Conservation (phyloP, 1,140 invertebrate species). For the Plectrocnemia conspersa region DNA sequence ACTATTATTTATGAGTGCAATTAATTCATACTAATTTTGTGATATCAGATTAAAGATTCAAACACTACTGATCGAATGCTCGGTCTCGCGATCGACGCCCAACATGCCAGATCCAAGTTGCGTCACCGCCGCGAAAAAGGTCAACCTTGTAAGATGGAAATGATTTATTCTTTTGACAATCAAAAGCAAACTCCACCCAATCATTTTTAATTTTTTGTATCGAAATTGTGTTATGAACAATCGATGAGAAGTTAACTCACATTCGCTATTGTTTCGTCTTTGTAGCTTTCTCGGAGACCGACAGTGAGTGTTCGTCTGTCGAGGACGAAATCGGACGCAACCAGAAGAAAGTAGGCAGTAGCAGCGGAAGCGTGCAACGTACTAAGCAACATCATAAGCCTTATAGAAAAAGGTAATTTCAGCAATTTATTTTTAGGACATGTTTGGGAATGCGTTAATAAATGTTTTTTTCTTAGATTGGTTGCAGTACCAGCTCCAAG, state of each 20-base stretch:
- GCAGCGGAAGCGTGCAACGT: conserved; percentile 56
- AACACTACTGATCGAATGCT: conserved; percentile 28
- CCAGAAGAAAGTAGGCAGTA: conserved; percentile 60
- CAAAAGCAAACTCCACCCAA: no score
- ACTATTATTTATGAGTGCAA: no score
- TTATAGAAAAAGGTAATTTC: conserved; percentile 32
- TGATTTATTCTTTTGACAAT: conserved; percentile 1
- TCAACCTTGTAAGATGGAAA: conserved; percentile 53
- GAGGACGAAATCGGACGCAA: conserved; percentile 62
- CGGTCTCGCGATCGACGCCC: conserved; percentile 59
- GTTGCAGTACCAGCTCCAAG: conserved; percentile 77
- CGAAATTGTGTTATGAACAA: no score
- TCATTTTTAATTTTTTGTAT: no score
- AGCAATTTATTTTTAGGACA: background rate
- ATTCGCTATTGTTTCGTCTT: conserved; percentile 24
- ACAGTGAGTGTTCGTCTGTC: conserved; percentile 79
- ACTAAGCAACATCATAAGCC: conserved; percentile 35
- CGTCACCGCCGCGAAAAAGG: conserved; percentile 61
- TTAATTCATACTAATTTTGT: no score
- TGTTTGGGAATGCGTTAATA: conserved; percentile 1
- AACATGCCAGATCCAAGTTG: conserved; percentile 58
- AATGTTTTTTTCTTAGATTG: conserved; percentile 37
- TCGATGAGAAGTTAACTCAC: no score
- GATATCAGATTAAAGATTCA: conserved; percentile 33
- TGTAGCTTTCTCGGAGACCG: conserved; percentile 75